These are phyloP conservation scores for Oligia fasciuncula DNA, from an alignment of 2,888 invertebrate species.

Conservation along the genomic window DNA sequence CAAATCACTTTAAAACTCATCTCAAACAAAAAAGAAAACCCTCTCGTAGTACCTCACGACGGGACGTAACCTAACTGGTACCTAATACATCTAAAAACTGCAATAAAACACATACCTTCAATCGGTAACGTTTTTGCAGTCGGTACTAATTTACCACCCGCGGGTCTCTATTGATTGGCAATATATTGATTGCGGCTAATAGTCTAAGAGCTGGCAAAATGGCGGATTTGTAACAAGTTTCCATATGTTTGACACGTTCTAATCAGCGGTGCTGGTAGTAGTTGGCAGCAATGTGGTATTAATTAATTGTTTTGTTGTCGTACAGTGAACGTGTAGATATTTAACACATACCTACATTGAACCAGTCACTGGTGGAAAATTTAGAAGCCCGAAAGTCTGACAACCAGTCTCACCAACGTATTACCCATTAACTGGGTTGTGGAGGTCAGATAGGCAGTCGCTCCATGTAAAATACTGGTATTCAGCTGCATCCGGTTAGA, in stretches of 20 bases:
- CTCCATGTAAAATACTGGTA: too few relatives aligned
- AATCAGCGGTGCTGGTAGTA: conserved; percentile 25
- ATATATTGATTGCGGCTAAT: conserved; percentile 54
- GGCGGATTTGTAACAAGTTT: conserved; percentile 34
- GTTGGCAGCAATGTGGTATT: conserved; percentile 8
- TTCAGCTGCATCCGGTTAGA: too few relatives aligned
- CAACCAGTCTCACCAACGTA: too few relatives aligned
- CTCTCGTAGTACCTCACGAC: conserved; percentile 13
- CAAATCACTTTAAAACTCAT: neutral
- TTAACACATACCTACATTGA: neutral
- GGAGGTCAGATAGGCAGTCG: too few relatives aligned
- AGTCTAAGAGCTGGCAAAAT: conserved; percentile 44
- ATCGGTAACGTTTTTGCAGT: conserved; percentile 67
- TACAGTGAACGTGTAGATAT: neutral
- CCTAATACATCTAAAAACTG: conserved; percentile 45
- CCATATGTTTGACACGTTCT: conserved; percentile 40
- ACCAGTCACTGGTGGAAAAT: neutral
- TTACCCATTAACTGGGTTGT: too few relatives aligned
- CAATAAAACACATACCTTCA: conserved; percentile 41
- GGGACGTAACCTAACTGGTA: conserved; percentile 27
- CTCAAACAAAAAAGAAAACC: neutral
- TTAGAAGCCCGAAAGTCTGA: too few relatives aligned
- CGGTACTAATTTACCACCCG: conserved; percentile 73
- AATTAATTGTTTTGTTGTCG: conserved; percentile 20
- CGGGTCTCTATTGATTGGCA: conserved; percentile 61